These are phyloP conservation scores for Clistopyga incitator DNA, from an alignment of 2,888 invertebrate genomes.

Conservation along the genomic window DNA sequence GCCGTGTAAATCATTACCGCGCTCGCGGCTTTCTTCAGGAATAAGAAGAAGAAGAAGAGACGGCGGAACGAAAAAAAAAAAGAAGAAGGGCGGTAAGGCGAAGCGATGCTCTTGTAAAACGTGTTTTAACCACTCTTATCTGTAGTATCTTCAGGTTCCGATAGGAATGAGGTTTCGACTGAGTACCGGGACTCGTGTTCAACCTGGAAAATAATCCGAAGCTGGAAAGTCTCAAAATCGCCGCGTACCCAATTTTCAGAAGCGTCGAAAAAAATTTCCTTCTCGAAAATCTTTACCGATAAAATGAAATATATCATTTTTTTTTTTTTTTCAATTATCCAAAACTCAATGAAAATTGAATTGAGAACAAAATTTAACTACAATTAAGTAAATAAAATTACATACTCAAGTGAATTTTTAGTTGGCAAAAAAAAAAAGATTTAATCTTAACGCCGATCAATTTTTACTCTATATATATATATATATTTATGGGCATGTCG, in stretches of 20 bases:
- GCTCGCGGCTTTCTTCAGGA: constrained; percentile 48
- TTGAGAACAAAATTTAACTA: too few species aligned
- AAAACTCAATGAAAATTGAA: too few species aligned
- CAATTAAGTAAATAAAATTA: too few species aligned
- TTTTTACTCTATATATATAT: background rate
- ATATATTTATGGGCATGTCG: constrained; percentile 8
- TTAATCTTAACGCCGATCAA: background rate
- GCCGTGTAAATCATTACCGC: constrained; percentile 66
- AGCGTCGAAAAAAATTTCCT: too few species aligned
- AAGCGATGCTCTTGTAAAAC: constrained; percentile 69
- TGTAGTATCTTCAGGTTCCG: constrained; percentile 61
- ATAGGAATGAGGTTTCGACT: constrained; percentile 61
- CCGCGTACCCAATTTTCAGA: background rate
- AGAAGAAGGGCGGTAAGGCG: constrained; percentile 39
- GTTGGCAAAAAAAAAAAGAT: constrained; percentile 4
- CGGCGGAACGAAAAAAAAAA: constrained; percentile 36
- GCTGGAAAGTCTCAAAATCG: constrained; percentile 10
- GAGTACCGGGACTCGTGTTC: constrained; percentile 55
- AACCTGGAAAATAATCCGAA: constrained; percentile 45
- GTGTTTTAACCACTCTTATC: constrained; percentile 70
- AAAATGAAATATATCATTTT: too few species aligned
- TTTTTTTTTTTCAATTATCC: too few species aligned
- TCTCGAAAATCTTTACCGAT: too few species aligned
- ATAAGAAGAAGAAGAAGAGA: constrained; percentile 14
- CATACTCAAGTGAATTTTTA: too few species aligned